These are phyloP conservation scores for Listronotus oregonensis DNA, from an alignment of 1,140 invertebrate species.

Conservation along the genomic window DNA sequence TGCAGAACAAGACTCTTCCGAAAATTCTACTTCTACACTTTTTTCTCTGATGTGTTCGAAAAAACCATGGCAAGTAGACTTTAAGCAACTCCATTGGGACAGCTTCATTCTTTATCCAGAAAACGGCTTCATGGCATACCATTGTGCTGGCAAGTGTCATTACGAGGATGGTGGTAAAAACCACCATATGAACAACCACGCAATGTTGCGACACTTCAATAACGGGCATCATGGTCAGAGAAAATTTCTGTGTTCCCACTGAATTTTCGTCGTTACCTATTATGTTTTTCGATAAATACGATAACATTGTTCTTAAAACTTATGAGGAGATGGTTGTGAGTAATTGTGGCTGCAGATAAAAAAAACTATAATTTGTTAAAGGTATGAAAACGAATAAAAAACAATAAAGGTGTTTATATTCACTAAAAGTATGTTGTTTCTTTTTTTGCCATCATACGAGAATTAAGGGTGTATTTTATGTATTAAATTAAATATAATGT, in stretches of 20 bases:
- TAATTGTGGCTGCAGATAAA: constrained; percentile 72
- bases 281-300: constrained; percentile 69
- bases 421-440: too few relatives aligned
- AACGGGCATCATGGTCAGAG: constrained; percentile 67
- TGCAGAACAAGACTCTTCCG: neutral
- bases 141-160: constrained; percentile 67
- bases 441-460: too few relatives aligned
- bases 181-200: constrained; percentile 64
- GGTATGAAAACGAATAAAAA: too few relatives aligned
- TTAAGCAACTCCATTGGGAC: constrained; percentile 69
- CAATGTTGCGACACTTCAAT: constrained; percentile 58
- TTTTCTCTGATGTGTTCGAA: constrained; percentile 52
- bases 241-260: constrained; percentile 70
- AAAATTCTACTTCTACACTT: neutral
- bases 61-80: constrained; percentile 63
- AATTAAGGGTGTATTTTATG: too few relatives aligned
- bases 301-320: constrained; percentile 71
- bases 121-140: constrained; percentile 66
- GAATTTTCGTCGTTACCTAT: constrained; percentile 66
- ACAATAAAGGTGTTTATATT: too few relatives aligned
- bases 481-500: too few relatives aligned
- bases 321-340: constrained; percentile 73
- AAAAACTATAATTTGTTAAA: too few relatives aligned
- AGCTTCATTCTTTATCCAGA: constrained; percentile 68
- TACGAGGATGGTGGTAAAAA: constrained; percentile 58